Base-by-base conservation (phyloP, 2,113 vertebrate species). In the Naja naja region DNA sequence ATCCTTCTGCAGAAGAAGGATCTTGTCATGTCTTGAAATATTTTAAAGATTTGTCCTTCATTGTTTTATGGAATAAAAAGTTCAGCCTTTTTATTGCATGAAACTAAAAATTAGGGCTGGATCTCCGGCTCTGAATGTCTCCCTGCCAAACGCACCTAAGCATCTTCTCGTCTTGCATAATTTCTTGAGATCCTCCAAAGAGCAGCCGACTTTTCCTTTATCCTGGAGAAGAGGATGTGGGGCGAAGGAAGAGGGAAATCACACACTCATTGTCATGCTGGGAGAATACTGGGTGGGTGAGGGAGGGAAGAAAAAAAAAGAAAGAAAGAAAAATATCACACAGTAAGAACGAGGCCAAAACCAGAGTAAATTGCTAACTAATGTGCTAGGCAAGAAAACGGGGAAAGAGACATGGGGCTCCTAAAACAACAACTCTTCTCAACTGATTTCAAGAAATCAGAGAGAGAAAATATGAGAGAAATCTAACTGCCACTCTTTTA, bases 241-340 rank as follows among this genome's bases (percentile, higher is more conserved):
- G 87, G 94, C 97, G 97, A 97, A 85, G 90, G 95, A 94, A 96
- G 97, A 96, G 95, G 95, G 95, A 95, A 95, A 97, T 99, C 99
- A 99, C 98, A 99, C 99, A 93, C 99, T 99, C 99, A 99, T 99
- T 97, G 99, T 99, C 99, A 99, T 99, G 98, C 99, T 99, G 96
- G 99, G 99, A 98, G 99, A 99, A 98, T 99, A 99, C 99, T 99
- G 97, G 10, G 95, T 25, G 93, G 96, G 64, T 96, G 95, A 97
- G 94, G 96, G 95, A 95, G 91, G 47, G 47, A 49, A 9, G 91
- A 93, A 95, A 10, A 39, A 27, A 27, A 16, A 49, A 4, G 1
- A 12, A 49, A 5, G 91, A 97, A 91, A 43, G 95, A 93, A 97
- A 95, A 98, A 95, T 52, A 93, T 97, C 94, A 95, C 92, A 94